Percentiles rank a stretch among this genome's conserved stretches.
phyloP scores from a whole-genome alignment of 37 sponge, comb jelly and placozoan genomes.

The Dysidea cf. avara region DNA sequence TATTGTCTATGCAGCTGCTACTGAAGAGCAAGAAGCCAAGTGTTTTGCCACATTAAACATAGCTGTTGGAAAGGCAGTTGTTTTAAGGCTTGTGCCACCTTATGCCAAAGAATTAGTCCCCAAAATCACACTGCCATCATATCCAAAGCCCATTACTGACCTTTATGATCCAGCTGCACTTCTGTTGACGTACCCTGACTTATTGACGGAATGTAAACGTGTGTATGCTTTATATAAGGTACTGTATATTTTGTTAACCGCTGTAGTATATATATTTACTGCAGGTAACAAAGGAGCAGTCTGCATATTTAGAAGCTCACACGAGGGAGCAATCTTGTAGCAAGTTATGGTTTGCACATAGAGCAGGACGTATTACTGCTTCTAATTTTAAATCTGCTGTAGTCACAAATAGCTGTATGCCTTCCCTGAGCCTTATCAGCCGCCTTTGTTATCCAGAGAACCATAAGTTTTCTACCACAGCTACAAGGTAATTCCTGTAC shows the following conservation, averaged over 20 bases:
- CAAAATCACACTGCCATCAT: background rate
- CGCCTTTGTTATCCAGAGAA: constrained; percentile 40
- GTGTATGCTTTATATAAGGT: constrained; percentile 15
- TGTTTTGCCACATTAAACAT: too few species aligned
- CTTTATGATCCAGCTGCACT: constrained; percentile 26
- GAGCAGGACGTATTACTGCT: constrained; percentile 49
- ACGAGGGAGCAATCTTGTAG: constrained; percentile 19
- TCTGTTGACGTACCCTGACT: constrained; percentile 1
- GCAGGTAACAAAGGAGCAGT: constrained; percentile 15
- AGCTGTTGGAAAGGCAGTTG: background rate
- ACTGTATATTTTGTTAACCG: too few species aligned
- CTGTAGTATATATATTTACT: background rate
- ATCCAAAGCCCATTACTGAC: constrained; percentile 21
- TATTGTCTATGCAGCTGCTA: too few species aligned
- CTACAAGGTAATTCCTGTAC: constrained; percentile 7
- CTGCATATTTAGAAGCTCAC: constrained; percentile 4
- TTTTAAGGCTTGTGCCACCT: constrained; percentile 26
- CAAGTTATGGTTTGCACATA: constrained; percentile 35
- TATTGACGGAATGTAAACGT: constrained; percentile 38
- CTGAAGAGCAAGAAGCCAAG: too few species aligned
- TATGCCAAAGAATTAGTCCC: constrained; percentile 20
- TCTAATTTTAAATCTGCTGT: constrained; percentile 44
- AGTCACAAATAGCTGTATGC: constrained; percentile 13
- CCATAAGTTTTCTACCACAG: constrained; percentile 13
- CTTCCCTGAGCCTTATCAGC: constrained; percentile 39